These are phyloP conservation scores for Crossaster papposus DNA, from an alignment of 53 echinoderm and acorn worm genomes.

Conservation along the genomic window DNA sequence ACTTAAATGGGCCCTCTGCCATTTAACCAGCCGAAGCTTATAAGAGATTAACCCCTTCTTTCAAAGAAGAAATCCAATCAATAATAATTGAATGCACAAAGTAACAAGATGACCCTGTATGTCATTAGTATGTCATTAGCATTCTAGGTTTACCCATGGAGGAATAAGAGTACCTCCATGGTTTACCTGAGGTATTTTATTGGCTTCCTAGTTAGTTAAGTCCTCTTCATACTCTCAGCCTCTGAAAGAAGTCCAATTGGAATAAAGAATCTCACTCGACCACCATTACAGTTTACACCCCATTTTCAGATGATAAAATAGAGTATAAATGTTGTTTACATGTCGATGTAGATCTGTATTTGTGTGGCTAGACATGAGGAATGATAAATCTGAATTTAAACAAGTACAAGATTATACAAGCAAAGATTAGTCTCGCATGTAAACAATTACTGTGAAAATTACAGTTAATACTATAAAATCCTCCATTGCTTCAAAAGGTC, in stretches of 20 bases:
- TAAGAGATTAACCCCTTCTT: background rate
- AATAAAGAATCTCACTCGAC: background rate
- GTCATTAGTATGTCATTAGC: no score
- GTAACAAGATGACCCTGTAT: background rate
- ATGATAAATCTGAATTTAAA: no score
- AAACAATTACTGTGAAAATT: no score
- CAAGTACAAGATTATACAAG: no score
- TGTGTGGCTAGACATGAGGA: no score
- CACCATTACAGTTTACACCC: constrained; percentile 3
- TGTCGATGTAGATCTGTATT: no score
- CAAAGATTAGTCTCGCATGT: no score
- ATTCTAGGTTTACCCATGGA: no score
- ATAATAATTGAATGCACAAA: constrained; percentile 9
- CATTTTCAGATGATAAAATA: background rate
- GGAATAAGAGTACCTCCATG: no score
- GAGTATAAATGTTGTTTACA: no score
- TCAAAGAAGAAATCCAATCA: background rate
- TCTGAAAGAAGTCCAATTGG: background rate
- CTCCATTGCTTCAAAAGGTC: no score
- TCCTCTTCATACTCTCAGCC: background rate
- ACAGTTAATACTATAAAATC: no score
- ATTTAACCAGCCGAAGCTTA: background rate
- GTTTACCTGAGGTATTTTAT: background rate
- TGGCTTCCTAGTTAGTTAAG: background rate
- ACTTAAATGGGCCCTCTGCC: background rate